Evolutionary conservation across 2,113 vertebrate genomes (phyloP), one percentile per base, ranked within the genome.

Genomic region (Sapayoa aenigma): DNA sequence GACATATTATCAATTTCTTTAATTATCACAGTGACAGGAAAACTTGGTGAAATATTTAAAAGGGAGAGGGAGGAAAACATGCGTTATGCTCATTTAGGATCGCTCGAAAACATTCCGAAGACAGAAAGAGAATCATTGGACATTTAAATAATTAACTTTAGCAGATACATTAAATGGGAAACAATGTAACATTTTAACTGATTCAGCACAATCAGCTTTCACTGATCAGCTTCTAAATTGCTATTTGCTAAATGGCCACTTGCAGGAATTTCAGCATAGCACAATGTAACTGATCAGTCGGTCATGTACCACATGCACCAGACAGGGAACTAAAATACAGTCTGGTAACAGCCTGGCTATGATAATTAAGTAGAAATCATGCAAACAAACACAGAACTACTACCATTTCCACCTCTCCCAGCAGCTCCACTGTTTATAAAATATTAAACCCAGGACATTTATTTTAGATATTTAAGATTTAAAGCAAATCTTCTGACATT

Each of bases 131-230:
- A 96, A 84, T 68, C 68, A 68, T 72, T 96, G 84, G 77, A 90
- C 46, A 94, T 93, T 93, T 97, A 97, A 97, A 97, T 97, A 97
- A 97, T 97, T 95, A 84, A 89, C 92, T 93, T 91, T 77, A 79
- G 55, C 60, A 96, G 96, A 96, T 76, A 94, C 90, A 91, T 97
- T 96, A 96, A 87, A 96, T 44, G 65, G 9, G 39, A 95, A 95
- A 42, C 39, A 76, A 66, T 76, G 84, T 87, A 97, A 94, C 78
- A 79, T 97, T 97, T 93, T 96, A 91, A 97, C 92, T 92, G 93
- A 97, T 95, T 98, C 93, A 96, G 94, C 96, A 96, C 93, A 96
- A 95, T 76, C 93, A 92, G 95, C 78, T 95, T 95, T 83, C 69
- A 77, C 79, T 87, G 90, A 93, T 96, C 87, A 78, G 75, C 83